Conservation (phyloP, 1,140 invertebrate genomes). For the Ctenoplectra terminalis region DNA sequence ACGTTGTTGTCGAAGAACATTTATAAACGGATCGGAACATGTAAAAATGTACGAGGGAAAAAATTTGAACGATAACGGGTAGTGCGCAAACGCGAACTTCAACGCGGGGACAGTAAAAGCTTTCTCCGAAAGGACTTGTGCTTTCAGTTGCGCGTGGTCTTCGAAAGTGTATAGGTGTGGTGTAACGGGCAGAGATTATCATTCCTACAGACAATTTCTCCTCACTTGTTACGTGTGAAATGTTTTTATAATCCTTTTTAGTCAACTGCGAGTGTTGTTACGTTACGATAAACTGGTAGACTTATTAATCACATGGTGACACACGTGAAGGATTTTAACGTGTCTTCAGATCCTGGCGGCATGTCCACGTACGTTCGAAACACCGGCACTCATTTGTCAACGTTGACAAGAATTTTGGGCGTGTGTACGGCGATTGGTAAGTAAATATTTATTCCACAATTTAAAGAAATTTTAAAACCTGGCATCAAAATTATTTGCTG, state of each 20-base stretch:
- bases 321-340: constrained; percentile 57
- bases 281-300: not conserved
- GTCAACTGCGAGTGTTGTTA: not conserved
- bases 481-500: too few relatives aligned
- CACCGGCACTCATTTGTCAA: constrained; percentile 55
- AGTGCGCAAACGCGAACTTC: not conserved
- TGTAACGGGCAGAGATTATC: not conserved
- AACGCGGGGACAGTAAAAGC: constrained; percentile 4
- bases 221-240: not conserved
- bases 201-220: not conserved
- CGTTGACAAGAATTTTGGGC: constrained; percentile 70
- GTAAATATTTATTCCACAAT: constrained; percentile 41
- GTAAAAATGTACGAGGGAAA: not conserved
- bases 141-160: constrained; percentile 34
- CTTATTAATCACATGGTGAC: constrained; percentile 52
- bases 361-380: constrained; percentile 58
- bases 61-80: not conserved
- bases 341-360: constrained; percentile 22
- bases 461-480: not conserved
- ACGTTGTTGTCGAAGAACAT: too few relatives aligned
- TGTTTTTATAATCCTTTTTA: not conserved
- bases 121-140: not conserved
- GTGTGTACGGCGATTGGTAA: constrained; percentile 71
- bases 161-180: not conserved
- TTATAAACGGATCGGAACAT: not conserved